Evolutionary conservation across 2,888 invertebrate species (phyloP).

Genomic region (Digitonthophagus gazella): DNA sequence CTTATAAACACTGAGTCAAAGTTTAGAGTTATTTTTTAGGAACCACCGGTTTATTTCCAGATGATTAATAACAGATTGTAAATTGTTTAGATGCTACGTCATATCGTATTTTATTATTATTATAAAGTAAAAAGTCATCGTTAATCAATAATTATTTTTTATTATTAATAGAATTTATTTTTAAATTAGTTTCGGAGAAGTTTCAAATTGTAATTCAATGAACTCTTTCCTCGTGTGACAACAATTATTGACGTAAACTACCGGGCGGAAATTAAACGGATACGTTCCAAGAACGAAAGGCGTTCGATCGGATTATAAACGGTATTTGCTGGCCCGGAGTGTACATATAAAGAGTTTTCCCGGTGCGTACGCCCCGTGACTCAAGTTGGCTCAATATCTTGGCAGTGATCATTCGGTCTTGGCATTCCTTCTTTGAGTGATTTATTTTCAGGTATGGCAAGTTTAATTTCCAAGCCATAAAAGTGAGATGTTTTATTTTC

Average conservation of each 20-base stretch:
- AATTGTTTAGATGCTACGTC: background rate
- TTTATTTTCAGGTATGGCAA: background rate
- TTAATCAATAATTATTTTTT: no score
- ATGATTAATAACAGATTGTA: background rate
- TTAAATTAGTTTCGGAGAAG: background rate
- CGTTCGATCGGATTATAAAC: background rate
- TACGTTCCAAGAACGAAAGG: background rate
- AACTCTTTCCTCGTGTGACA: background rate
- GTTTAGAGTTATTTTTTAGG: background rate
- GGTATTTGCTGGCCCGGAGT: background rate
- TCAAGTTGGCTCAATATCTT: background rate
- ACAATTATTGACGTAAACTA: background rate
- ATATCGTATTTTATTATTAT: background rate
- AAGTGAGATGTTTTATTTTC: no score
- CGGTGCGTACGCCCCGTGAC: background rate
- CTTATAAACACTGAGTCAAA: background rate
- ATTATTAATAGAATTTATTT: no score
- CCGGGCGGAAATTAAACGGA: background rate
- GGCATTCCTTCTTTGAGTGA: background rate
- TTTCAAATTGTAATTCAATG: background rate
- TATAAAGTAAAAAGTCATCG: no score
- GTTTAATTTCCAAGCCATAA: background rate
- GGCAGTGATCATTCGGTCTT: background rate
- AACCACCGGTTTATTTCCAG: background rate
- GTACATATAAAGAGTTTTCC: background rate